Conservation (phyloP, 2,888 invertebrate genomes). For the Erebia aethiops region DNA sequence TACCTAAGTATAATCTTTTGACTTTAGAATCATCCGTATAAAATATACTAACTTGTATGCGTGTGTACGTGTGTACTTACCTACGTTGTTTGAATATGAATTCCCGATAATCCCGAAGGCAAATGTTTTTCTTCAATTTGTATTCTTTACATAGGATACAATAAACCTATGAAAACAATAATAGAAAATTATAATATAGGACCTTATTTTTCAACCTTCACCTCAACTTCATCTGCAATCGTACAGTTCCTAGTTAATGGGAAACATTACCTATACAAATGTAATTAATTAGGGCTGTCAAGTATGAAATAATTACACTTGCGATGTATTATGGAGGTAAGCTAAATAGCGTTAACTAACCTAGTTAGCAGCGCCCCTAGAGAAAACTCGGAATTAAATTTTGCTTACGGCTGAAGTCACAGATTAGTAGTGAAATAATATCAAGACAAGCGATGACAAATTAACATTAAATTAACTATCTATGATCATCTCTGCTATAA, state of each 20-base stretch:
- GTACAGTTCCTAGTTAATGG: background rate
- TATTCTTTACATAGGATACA: too few species aligned
- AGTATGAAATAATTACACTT: background rate
- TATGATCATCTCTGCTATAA: too few species aligned
- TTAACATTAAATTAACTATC: too few species aligned
- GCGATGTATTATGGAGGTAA: background rate
- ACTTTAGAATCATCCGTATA: background rate
- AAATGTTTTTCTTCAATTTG: background rate
- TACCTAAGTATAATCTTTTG: background rate
- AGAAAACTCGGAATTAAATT: background rate
- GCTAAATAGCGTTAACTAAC: background rate
- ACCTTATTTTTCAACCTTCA: too few species aligned
- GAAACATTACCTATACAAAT: background rate
- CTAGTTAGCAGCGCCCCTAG: constrained; percentile 2
- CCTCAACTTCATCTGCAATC: too few species aligned
- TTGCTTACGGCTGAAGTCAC: background rate
- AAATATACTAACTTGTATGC: background rate
- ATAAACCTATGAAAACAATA: too few species aligned
- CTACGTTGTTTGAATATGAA: constrained; percentile 3
- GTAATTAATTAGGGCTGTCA: constrained; percentile 1
- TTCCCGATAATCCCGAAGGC: background rate
- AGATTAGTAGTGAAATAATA: background rate
- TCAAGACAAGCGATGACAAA: too few species aligned
- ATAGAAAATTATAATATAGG: too few species aligned
- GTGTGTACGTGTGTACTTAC: background rate